A percentile compares a stretch with the other conserved stretches of the same genome.
phyloP scores from a whole-genome alignment of 2,113 vertebrate species.

The Anthoscopus minutus region DNA sequence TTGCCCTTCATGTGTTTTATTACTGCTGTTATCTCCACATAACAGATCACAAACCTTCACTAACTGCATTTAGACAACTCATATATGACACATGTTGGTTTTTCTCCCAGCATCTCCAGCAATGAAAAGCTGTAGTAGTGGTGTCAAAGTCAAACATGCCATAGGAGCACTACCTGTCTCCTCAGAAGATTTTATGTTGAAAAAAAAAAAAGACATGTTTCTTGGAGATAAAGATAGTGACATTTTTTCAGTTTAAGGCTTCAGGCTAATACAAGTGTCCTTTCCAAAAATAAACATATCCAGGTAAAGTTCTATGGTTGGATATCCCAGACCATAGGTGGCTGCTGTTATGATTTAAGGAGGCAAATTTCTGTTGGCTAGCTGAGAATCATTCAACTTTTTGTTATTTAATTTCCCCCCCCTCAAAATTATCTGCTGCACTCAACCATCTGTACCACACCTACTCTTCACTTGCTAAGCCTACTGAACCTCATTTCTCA shows the following conservation, averaged over 20 bases:
- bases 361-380: background rate
- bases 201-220: background rate
- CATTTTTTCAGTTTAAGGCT: background rate
- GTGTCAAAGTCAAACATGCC: background rate
- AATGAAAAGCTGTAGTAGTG: background rate
- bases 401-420: background rate
- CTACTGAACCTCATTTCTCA: background rate
- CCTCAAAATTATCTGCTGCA: background rate
- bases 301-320: background rate
- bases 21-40: background rate
- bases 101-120: background rate
- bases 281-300: background rate
- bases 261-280: background rate
- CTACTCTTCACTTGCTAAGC: background rate
- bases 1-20: background rate
- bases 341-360: background rate
- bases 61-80: background rate
- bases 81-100: background rate
- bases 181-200: background rate
- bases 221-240: background rate
- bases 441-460: background rate
- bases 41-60: background rate
- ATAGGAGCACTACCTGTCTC: background rate
- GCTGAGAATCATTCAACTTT: background rate
- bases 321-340: background rate